Conservation (phyloP, 2,888 invertebrate species). For the Phlogophora meticulosa region DNA sequence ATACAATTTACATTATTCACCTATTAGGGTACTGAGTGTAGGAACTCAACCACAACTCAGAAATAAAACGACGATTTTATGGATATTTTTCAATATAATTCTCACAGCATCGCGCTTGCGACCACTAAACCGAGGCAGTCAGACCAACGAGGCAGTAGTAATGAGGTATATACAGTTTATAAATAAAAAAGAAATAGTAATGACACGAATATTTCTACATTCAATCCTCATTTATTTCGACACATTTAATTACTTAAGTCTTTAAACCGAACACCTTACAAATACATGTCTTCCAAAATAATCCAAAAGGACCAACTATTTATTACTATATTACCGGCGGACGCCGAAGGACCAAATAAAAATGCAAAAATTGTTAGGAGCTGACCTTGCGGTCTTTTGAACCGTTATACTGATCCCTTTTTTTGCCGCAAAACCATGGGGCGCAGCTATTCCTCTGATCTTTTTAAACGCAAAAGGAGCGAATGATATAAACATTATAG, state of each 20-base stretch:
- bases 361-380: slow-evolving; percentile 80
- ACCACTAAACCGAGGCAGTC: too few species aligned
- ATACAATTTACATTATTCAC: too few species aligned
- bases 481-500: slow-evolving; percentile 77
- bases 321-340: slow-evolving; percentile 57
- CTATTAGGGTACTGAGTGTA: too few species aligned
- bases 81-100: too few species aligned
- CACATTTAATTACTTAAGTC: neutral
- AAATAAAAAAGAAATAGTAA: neutral
- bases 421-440: slow-evolving; percentile 79
- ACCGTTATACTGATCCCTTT: slow-evolving; percentile 69
- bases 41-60: too few species aligned
- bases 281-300: slow-evolving; percentile 21
- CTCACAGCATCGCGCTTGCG: too few species aligned
- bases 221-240: neutral
- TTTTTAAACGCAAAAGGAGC: slow-evolving; percentile 85
- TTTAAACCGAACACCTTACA: slow-evolving; percentile 6
- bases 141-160: too few species aligned
- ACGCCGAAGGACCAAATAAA: slow-evolving; percentile 64
- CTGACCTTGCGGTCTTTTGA: slow-evolving; percentile 82
- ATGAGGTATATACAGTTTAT: too few species aligned
- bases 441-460: slow-evolving; percentile 88
- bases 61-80: too few species aligned
- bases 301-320: slow-evolving; percentile 47
- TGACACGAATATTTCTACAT: neutral